These are phyloP conservation scores for Lacerta viridis DNA, from an alignment of 2,797 vertebrate species.

Conservation along the genomic window DNA sequence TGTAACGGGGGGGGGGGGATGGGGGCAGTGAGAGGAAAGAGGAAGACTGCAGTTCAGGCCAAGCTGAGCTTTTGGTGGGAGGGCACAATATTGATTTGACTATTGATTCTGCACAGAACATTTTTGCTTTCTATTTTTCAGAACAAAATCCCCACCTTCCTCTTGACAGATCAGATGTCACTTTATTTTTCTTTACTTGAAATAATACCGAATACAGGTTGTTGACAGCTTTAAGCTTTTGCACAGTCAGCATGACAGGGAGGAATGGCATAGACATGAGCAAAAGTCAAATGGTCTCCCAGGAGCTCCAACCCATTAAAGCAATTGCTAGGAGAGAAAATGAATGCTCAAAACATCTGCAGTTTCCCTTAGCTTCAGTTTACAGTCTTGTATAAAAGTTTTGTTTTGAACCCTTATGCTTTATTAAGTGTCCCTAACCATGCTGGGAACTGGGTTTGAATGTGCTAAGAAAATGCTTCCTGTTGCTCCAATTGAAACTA, in stretches of 20 bases:
- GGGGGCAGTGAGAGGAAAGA: slow-evolving; percentile 4
- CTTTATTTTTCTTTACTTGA: slow-evolving; percentile 67
- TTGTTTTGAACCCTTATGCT: not conserved
- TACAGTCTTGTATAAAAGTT: slow-evolving; percentile 10
- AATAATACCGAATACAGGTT: slow-evolving; percentile 63
- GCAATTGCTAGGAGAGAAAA: slow-evolving; percentile 69
- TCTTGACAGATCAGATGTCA: slow-evolving; percentile 66
- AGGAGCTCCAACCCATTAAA: slow-evolving; percentile 76
- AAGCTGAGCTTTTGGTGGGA: slow-evolving; percentile 49
- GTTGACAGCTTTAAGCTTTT: slow-evolving; percentile 72
- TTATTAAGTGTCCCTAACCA: not conserved
- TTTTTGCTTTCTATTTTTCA: slow-evolving; percentile 62
- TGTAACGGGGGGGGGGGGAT: slow-evolving; percentile 11
- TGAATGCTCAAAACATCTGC: slow-evolving; percentile 67
- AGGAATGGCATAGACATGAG: slow-evolving; percentile 64
- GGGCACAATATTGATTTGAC: slow-evolving; percentile 49
- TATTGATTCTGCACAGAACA: slow-evolving; percentile 64
- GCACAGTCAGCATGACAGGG: slow-evolving; percentile 70
- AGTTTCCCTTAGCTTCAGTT: slow-evolving; percentile 58
- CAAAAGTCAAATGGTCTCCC: slow-evolving; percentile 76
- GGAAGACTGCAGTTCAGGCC: slow-evolving; percentile 41
- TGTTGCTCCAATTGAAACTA: not conserved
- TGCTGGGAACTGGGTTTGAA: not conserved
- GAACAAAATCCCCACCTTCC: slow-evolving; percentile 40
- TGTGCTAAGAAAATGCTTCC: not conserved